Evolutionary conservation across 2,888 invertebrate genomes (phyloP).

Genomic region (Cylindroiulus punctatus): DNA sequence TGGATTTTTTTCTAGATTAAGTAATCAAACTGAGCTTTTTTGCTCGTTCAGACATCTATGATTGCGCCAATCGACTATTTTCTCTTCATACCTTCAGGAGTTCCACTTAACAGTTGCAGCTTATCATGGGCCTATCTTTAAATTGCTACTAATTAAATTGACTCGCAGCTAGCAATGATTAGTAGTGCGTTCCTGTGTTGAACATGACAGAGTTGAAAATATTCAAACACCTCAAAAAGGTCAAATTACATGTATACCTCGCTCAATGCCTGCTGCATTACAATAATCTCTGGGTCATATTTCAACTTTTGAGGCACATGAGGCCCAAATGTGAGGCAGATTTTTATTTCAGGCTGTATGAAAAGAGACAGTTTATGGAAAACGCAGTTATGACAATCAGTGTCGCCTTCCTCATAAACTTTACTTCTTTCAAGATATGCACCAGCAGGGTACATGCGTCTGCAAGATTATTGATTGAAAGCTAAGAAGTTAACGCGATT

Average conservation of each 20-base stretch:
- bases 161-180: background rate
- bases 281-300: too few species aligned
- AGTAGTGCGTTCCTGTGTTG: background rate
- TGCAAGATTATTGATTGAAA: background rate
- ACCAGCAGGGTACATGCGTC: background rate
- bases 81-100: background rate
- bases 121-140: background rate
- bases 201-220: background rate
- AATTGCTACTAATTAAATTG: background rate
- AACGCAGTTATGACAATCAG: background rate
- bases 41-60: background rate
- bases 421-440: background rate
- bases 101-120: background rate
- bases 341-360: too few species aligned
- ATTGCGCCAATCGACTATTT: background rate
- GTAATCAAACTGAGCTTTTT: background rate
- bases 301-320: too few species aligned
- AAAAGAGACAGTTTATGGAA: background rate
- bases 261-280: too few species aligned
- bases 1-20: constrained; percentile 1
- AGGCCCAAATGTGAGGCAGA: too few species aligned
- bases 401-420: background rate
- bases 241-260: too few species aligned
- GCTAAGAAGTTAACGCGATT: background rate
- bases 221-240: too few species aligned